Evolutionary conservation across 2,797 vertebrate species (phyloP).

Genomic region (Perodicticus potto): DNA sequence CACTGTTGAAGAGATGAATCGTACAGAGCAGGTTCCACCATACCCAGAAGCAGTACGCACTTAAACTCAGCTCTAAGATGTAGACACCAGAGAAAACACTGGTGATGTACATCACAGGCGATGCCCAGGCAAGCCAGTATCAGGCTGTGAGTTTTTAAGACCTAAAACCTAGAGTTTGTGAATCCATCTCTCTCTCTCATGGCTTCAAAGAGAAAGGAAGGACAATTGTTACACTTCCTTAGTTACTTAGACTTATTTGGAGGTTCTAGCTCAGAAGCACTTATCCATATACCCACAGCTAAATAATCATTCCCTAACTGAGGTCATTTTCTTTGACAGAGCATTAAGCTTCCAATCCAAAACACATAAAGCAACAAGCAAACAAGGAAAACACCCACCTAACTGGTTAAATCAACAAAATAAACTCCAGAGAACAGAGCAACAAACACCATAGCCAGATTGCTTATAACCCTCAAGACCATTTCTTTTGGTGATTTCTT

Average conservation of each 20-base stretch:
- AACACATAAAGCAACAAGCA: neutral
- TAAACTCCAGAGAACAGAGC: neutral
- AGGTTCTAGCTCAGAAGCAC: neutral
- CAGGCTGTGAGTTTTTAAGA: neutral
- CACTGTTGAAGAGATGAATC: neutral
- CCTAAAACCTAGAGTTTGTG: neutral
- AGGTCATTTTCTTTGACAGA: neutral
- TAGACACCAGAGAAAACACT: neutral
- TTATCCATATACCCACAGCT: neutral
- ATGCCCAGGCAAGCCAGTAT: neutral
- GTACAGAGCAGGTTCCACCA: neutral
- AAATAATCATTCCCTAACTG: neutral
- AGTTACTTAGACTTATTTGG: neutral
- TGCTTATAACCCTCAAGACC: neutral
- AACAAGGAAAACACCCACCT: neutral
- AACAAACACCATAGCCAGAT: neutral
- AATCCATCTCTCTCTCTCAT: neutral
- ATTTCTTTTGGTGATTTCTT: neutral
- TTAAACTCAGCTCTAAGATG: neutral
- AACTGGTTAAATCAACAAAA: neutral
- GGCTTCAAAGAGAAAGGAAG: neutral
- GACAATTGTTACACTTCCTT: neutral
- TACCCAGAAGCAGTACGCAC: too few species aligned
- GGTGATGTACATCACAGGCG: neutral
- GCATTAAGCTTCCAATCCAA: neutral